Evolutionary conservation across 1,140 invertebrate genomes (phyloP), one percentile per base, ranked within the genome.

Genomic region (Parasteatoda tepidariorum): DNA sequence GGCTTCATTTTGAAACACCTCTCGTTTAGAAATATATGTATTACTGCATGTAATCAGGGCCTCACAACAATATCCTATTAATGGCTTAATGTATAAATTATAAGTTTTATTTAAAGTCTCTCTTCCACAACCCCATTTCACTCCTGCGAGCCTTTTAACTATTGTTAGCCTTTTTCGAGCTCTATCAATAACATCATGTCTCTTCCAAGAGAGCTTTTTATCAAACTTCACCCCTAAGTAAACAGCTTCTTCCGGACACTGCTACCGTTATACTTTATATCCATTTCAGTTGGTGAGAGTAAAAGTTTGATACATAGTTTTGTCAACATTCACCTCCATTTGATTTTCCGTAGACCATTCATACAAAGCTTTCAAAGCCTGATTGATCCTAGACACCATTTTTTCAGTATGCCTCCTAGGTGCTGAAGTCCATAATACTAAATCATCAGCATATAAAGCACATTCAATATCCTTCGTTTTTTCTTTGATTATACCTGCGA

Each of bases 321-420:
- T 7, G 15, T n/a, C 55, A 59, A 59, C 18, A 3, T n/a, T 59
- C 18, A 59, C 18, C 55, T 59, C 55, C 55, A 59, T 7, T 59
- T 59, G 18, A 59, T n/a, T 59, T 59, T 59, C 2, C n/a, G n/a
- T 59, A 15, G 57, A 59, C 57, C 57, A 59, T 59, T 59, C 55
- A 59, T 59, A 59, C 18, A 59, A 59, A 59, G 57, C 57, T 59
- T 59, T 59, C 57, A 59, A n/a, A 3, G 9, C 0, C 1, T 59
- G 57, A n/a, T 9, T 59, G 57, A 3, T 48, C 18, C 18, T 48
- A 48, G 18, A 48, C 4, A 48, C 1, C 9, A 41, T 41, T 41
- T 41, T 41, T 6, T 41, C 13, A 13, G 38, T 41, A 41, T 41
- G 13, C 38, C 38, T 41, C 13, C 38, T 48, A 48, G 4, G 38